A percentile compares a stretch with the other conserved stretches of the same genome.
Conservation (phyloP, 2,888 invertebrate genomes). For the Stegana nigrithorax region DNA sequence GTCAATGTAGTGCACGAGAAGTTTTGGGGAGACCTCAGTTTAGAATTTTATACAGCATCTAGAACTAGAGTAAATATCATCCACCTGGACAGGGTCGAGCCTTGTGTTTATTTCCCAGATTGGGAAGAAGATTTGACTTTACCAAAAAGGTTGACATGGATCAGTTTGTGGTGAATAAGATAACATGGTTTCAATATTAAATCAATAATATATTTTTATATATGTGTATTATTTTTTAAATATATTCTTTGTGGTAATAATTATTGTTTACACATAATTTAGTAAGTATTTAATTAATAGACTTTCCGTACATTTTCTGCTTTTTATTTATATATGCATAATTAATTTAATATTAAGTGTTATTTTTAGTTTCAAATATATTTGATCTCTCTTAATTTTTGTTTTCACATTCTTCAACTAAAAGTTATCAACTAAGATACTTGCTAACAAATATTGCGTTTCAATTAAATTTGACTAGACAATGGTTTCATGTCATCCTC, state of each 20-base stretch:
- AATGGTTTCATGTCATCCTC: neutral
- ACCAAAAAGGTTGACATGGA: too few species aligned
- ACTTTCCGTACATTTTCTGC: neutral
- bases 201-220: constrained; percentile 30
- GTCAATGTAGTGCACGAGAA: too few species aligned
- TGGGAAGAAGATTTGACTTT: too few species aligned
- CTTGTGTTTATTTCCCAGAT: too few species aligned
- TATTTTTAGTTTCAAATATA: constrained; percentile 9
- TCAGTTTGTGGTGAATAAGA: too few species aligned
- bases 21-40: too few species aligned
- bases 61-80: too few species aligned
- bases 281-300: too few species aligned
- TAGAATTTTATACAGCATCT: too few species aligned
- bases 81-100: too few species aligned
- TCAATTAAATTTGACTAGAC: constrained; percentile 8
- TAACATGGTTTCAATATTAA: too few species aligned
- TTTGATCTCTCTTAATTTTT: constrained; percentile 4
- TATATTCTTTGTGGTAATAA: too few species aligned
- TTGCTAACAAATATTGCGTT: constrained; percentile 16
- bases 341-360: constrained; percentile 22
- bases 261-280: constrained; percentile 31
- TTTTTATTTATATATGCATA: neutral
- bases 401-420: neutral
- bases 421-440: neutral
- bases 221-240: constrained; percentile 26